These are phyloP conservation scores for Glossophaga mutica DNA, from an alignment of 2,797 vertebrate species.

Conservation along the genomic window DNA sequence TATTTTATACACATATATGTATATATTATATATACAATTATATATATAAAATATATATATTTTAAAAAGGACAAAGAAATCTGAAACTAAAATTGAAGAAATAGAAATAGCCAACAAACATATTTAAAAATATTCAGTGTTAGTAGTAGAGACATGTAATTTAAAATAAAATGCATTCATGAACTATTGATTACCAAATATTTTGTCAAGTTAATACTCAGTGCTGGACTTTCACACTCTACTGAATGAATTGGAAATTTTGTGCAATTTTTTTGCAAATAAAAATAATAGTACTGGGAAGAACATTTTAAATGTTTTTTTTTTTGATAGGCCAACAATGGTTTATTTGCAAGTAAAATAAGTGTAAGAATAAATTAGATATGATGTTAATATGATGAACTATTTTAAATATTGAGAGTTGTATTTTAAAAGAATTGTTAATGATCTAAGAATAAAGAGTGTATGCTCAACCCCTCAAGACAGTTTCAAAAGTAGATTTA, in stretches of 20 bases:
- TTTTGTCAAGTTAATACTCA: neutral
- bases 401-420: neutral
- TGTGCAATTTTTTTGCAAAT: neutral
- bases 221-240: neutral
- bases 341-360: neutral
- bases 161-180: neutral
- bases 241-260: neutral
- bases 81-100: neutral
- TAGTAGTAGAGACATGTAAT: neutral
- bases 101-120: neutral
- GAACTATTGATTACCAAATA: neutral
- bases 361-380: neutral
- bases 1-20: too few species aligned
- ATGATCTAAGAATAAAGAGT: neutral
- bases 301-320: neutral
- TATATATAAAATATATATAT: too few species aligned
- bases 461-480: neutral
- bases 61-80: neutral
- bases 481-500: neutral
- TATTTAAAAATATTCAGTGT: neutral
- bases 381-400: neutral
- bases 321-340: neutral
- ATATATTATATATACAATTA: too few species aligned
- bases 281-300: neutral
- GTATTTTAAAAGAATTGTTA: neutral